Percentiles rank a stretch among this genome's conserved stretches.
phyloP scores from a whole-genome alignment of 2,113 vertebrate species.

The Gobio gobio region DNA sequence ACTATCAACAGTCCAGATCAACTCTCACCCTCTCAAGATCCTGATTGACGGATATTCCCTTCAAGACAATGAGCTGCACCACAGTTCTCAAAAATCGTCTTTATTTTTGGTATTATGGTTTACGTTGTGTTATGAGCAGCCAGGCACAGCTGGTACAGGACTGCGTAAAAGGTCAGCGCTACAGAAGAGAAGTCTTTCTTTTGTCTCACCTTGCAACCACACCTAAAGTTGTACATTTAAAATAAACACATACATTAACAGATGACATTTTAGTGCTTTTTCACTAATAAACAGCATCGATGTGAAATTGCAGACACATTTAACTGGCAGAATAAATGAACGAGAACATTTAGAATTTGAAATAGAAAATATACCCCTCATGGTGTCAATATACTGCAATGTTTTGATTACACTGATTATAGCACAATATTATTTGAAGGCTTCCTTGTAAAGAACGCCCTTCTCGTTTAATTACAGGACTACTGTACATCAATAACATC shows the following conservation, averaged over 20 bases:
- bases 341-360: background rate
- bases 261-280: background rate
- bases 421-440: constrained; percentile 11
- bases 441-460: background rate
- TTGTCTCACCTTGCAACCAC: background rate
- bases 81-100: background rate
- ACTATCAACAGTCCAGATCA: no score
- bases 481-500: background rate
- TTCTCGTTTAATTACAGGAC: background rate
- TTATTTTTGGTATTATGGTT: constrained; percentile 28
- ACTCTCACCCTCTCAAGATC: no score
- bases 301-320: background rate
- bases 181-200: background rate
- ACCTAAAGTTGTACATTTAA: background rate
- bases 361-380: constrained; percentile 18
- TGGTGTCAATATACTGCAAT: constrained; percentile 18
- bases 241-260: constrained; percentile 2
- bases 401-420: constrained; percentile 1
- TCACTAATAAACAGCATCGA: background rate
- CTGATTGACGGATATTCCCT: no score
- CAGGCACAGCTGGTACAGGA: constrained; percentile 10
- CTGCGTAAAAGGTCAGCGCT: constrained; percentile 6
- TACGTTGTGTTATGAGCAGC: background rate
- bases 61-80: background rate
- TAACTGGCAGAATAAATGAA: background rate